Evolutionary conservation across 2,797 vertebrate species (phyloP).

Genomic region (Acrossocheilus wenchowensis): DNA sequence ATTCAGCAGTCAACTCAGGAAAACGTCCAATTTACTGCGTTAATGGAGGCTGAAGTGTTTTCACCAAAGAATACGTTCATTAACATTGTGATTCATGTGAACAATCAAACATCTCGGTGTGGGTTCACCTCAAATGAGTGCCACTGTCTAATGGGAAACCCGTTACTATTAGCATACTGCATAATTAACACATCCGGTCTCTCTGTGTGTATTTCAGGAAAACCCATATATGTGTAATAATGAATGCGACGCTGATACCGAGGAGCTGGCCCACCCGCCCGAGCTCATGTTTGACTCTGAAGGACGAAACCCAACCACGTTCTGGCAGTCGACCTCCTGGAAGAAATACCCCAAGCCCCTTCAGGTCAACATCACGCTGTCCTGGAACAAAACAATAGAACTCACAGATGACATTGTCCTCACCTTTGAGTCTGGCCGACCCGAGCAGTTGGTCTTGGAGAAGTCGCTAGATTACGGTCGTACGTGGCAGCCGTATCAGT

Average conservation of each 20-base stretch:
- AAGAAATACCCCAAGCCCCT: conserved; percentile 92
- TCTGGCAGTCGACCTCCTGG: conserved; percentile 98
- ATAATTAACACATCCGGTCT: conserved; percentile 47
- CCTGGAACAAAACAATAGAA: conserved; percentile 98
- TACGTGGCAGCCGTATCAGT: conserved; percentile 98
- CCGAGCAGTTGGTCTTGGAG: conserved; percentile 97
- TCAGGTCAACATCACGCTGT: conserved; percentile 94
- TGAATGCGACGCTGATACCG: conserved; percentile 93
- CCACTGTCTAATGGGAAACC: background rate
- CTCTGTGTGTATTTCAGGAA: conserved; percentile 78
- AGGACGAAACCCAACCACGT: conserved; percentile 94
- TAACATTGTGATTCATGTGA: conserved; percentile 2
- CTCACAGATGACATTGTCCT: conserved; percentile 96
- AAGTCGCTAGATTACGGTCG: conserved; percentile 95
- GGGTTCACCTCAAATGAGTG: conserved; percentile 8
- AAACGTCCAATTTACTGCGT: background rate
- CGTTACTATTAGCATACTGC: background rate
- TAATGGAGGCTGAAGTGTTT: conserved; percentile 31
- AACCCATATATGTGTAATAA: conserved; percentile 99
- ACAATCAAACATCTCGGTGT: conserved; percentile 18
- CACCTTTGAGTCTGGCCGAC: conserved; percentile 95
- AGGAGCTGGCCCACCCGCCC: conserved; percentile 93
- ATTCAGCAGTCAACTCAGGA: conserved; percentile 13
- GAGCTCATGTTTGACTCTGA: conserved; percentile 96
- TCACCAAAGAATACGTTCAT: conserved; percentile 30